Evolutionary conservation across 2,888 invertebrate genomes (phyloP), one percentile per base, ranked within the genome.

Genomic region (Argyra leucocephala): DNA sequence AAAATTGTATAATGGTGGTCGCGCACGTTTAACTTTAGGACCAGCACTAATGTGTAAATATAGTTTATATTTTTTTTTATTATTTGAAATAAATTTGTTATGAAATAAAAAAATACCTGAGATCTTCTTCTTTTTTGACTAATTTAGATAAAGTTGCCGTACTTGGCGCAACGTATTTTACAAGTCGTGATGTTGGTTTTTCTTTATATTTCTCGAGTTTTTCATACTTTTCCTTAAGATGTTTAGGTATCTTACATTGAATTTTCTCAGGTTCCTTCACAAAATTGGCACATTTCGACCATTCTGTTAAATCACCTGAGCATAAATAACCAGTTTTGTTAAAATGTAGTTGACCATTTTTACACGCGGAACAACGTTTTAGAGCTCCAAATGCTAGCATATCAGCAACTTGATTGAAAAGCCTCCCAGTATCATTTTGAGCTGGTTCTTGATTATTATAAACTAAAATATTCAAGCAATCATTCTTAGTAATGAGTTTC

Each of bases 351-450:
- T 93, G 89, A 0, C 91, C 91, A 1, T 82, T 77, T 63, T 85
- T 84, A 75, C 98, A 99, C 71, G 89, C 87, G 0, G 85, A 77
- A 73, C 98, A 99, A 0, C 85, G 85, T 67, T 84, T 78, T 3
- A 94, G 81, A 2, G 87, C 85, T 36, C 98, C 99, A 81, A 98
- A 99, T 0, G 88, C 84, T 85, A 98, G 88, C 37, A 86, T 83
- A 78, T 99, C 98, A 12, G 91, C 84, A 6, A 95, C 76, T 63
- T 83, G 83, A 76, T 95, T 92, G 66, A 91, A 71, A 0, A 77
- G 66, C 62, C 73, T 76, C 75, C 83, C 84, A 65, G 88, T 86
- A 66, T 82, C 81, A 0, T 91, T 90, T 65, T 76, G 65, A 0
- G 89, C 86, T 64, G 90, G 75, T 58, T 83, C 81, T 76, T 94